These are phyloP conservation scores for Aegotheles bennettii DNA, from an alignment of 2,113 vertebrate genomes.

Conservation along the genomic window DNA sequence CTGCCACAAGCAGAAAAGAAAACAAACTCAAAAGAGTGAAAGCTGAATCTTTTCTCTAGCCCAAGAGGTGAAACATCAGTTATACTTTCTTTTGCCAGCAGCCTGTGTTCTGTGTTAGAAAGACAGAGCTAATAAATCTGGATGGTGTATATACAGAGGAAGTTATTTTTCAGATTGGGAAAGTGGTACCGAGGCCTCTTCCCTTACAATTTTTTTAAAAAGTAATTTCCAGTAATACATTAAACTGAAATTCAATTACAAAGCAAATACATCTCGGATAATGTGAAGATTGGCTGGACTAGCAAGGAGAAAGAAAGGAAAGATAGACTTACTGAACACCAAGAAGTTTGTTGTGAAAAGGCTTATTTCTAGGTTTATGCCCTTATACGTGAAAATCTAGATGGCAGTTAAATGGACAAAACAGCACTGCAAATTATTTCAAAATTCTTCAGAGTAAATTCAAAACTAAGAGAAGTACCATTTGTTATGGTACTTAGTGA, in stretches of 20 bases:
- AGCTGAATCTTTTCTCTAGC: neutral
- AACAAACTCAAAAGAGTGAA: neutral
- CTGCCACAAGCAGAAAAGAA: neutral
- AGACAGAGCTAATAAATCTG: constrained; percentile 7
- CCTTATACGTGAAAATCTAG: neutral
- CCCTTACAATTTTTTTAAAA: neutral
- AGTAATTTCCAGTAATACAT: constrained; percentile 48
- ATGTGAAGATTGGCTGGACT: neutral
- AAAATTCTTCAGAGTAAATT: neutral
- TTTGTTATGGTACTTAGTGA: neutral
- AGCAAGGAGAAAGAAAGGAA: neutral
- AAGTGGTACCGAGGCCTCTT: neutral
- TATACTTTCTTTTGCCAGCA: neutral
- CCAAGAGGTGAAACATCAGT: neutral
- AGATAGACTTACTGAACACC: neutral
- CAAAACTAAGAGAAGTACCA: neutral
- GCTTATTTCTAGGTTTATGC: neutral
- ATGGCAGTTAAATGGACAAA: neutral
- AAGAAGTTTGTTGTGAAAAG: neutral
- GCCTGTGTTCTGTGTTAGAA: neutral
- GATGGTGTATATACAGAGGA: neutral
- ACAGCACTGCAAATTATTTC: neutral
- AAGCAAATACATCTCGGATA: constrained; percentile 33
- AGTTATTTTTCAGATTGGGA: constrained; percentile 6
- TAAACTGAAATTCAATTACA: constrained; percentile 52